Conservation (phyloP, 2,797 vertebrate species). For the Synaphobranchus kaupii region DNA sequence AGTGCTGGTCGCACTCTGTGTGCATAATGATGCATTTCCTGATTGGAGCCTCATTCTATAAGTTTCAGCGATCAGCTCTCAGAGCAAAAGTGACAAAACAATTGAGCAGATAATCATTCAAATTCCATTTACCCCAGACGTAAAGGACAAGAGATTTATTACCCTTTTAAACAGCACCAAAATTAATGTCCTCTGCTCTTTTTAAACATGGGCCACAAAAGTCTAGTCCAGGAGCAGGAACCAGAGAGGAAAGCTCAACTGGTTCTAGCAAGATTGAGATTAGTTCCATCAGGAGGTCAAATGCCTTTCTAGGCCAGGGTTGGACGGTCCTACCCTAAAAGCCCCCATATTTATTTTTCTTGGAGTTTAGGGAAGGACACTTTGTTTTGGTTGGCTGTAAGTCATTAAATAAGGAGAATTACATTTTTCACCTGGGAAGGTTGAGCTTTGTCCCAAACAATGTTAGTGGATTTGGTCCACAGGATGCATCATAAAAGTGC, state of each 20-base stretch:
- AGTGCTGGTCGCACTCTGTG: neutral
- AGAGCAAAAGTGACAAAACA: slow-evolving; percentile 6
- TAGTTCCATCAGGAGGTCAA: neutral
- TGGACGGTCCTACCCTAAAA: neutral
- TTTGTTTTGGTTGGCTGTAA: neutral
- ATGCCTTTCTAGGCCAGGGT: neutral
- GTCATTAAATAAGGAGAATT: neutral
- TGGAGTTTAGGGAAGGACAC: neutral
- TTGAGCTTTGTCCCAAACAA: neutral
- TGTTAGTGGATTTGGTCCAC: neutral
- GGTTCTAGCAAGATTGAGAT: neutral
- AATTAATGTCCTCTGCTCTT: neutral
- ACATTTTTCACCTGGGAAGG: neutral
- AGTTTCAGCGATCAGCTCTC: neutral
- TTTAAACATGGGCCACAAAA: neutral
- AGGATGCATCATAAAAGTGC: neutral
- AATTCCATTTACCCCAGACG: neutral
- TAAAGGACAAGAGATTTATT: slow-evolving; percentile 19
- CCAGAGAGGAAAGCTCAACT: neutral
- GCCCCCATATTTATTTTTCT: neutral
- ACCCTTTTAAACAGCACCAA: neutral
- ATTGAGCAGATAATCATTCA: slow-evolving; percentile 22
- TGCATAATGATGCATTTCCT: slow-evolving; percentile 18
- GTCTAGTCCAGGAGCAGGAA: neutral
- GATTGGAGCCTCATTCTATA: slow-evolving; percentile 9